Base-by-base conservation (phyloP, 2,888 invertebrate species). In the Drosophila paranaensis region DNA sequence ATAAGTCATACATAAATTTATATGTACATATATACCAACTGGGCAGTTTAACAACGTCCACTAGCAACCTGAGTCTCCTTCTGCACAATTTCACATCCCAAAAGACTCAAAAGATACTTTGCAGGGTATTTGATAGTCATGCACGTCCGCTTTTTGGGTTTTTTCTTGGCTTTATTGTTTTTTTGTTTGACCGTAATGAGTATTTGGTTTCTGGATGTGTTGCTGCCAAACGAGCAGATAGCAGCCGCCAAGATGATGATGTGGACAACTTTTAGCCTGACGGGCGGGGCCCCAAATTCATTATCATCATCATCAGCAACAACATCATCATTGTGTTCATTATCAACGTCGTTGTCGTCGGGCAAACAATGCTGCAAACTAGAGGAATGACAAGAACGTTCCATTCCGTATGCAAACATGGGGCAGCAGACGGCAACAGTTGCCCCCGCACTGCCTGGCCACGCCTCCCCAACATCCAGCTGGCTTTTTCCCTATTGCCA, bases 401-500 rank as follows among this genome's bases (percentile, higher is more conserved):
- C 58, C 78, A 60, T 70, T 77, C 60, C 67, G 62, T 77, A 77
- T 77, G 74, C 77, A 77, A 77, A 77, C 77, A 77, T 61, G 66
- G 60, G 42, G 11, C 14, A 46, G 46, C 46, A 48, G 42, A 43
- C n/a, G 30, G 51, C 60, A 53, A 65, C 63, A 63, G 53, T 55
- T 55, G 42, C 48, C 39, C 35, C 35, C 25, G 20, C 25, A 6
- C n/a, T 16, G 13, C 14, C 11, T 2, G 11, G 30, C 33, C 50
- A 48, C 30, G 48, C 20, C 50, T 13, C 42, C 3, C 30, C 5
- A n/a, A 14, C 9, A 10, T 14, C 14, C 10, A 10, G 14, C 10
- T 30, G 33, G 25, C 54, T 25, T 61, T 56, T 74, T 61, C 27
- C 30, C 48, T 56, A 14, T 46, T 43, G 20, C 35, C 48, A 57